Base-by-base conservation (phyloP, 2,888 invertebrate genomes). In the Stenichneumon culpator region DNA sequence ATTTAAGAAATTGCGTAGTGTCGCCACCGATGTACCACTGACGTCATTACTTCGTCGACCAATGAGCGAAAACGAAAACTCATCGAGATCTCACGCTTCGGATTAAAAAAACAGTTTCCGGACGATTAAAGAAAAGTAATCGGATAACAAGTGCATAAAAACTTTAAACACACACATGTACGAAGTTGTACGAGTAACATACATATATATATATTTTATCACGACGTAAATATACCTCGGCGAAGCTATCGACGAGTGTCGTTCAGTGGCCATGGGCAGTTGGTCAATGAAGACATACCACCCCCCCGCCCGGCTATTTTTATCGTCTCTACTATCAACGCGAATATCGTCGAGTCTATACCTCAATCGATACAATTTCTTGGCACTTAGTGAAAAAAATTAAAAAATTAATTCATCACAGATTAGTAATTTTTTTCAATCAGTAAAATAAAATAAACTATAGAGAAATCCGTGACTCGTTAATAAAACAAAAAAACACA, bases 1-100 rank as follows among this genome's bases (percentile, higher is more conserved):
- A 44, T 74, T 36, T 52, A 54, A 80, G 52, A 63, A 32, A 50
- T 50, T 6, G 32, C 19, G 28, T n/a, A 2, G 4, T 57, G 19
- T 25, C 16, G 47, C n/a, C 9, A 50, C 60, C 36, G 68, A 22
- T 19, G 54, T 25, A 74, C 78, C 74, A 70, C 69, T 85, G 82
- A 82, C 83, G 82, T 86, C 83, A 87, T 72, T 73, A 32, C 63
- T 22, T 16, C 44, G 68, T 44, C 78, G 60, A 65, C 52, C 70
- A 79, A 79, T 69, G 77, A 77, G 36, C 32, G 25, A 32, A 16
- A 72, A 57, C 47, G 36, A 28, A 82, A 86, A 77, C 57, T 82
- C 57, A 70, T 82, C 44, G 82, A 74, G 68, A 67, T 83, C 57
- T 39, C 36, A 73, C n/a, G 22, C 54, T 54, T 9, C 54, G 54